phyloP scores from a whole-genome alignment of 2,113 vertebrate genomes.

The Thryonomys swinderianus region DNA sequence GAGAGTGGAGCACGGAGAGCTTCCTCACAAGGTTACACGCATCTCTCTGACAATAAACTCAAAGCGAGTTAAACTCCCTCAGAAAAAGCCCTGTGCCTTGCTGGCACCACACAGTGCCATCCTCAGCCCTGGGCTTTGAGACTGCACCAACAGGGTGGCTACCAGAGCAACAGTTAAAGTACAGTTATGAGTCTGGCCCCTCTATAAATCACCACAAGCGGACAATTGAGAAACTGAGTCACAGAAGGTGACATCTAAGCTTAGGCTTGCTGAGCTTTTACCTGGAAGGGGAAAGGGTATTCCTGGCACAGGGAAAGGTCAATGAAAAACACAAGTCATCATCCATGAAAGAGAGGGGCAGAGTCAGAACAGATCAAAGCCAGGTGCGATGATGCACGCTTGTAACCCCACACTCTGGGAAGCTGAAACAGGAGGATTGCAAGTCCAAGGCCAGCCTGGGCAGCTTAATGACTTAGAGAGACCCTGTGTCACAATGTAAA shows the following conservation, averaged over 20 bases:
- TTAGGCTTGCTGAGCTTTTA: not conserved
- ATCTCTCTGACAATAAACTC: not conserved
- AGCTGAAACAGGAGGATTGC: not conserved
- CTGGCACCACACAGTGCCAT: not conserved
- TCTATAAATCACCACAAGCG: not conserved
- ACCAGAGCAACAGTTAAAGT: rapidly evolving
- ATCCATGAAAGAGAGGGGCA: not conserved
- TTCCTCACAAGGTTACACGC: not conserved
- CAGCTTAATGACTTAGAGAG: not conserved
- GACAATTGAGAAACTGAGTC: not conserved
- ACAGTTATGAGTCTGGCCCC: not conserved
- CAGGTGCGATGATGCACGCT: too few relatives aligned
- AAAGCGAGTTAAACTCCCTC: not conserved
- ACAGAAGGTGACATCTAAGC: not conserved
- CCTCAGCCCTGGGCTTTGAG: not conserved
- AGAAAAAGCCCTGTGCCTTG: not conserved
- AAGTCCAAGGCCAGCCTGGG: not conserved
- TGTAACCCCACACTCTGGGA: not conserved
- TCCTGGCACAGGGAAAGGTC: not conserved
- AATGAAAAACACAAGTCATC: not conserved
- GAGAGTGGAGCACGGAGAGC: not conserved
- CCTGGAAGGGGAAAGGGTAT: not conserved
- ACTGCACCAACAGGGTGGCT: too few relatives aligned
- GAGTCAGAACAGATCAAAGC: not conserved
- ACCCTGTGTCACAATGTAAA: not conserved